Percentiles rank a stretch among this genome's conserved stretches.
phyloP scores from a whole-genome alignment of 2,888 invertebrate species.

The Drosophila vallismaia region DNA sequence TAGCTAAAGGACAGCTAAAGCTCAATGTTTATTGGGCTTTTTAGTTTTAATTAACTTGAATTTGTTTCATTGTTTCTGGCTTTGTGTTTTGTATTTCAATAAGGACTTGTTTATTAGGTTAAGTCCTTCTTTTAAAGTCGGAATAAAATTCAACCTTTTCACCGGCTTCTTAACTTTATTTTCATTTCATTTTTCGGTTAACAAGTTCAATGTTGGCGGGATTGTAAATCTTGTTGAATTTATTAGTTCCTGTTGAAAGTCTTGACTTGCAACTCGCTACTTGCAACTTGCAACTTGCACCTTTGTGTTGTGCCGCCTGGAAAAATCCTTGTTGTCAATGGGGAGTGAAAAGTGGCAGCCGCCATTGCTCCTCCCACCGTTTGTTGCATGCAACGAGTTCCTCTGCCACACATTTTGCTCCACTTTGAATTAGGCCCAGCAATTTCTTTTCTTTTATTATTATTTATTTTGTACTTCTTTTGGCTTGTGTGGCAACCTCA shows the following conservation, averaged over 20 bases:
- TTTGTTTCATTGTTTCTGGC: neutral
- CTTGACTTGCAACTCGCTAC: neutral
- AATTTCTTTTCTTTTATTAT: constrained; percentile 27
- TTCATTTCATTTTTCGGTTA: neutral
- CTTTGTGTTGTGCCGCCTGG: neutral
- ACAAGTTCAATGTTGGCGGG: constrained; percentile 3
- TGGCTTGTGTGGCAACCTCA: constrained; percentile 19
- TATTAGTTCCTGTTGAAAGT: constrained; percentile 5
- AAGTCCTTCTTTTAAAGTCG: too few species aligned
- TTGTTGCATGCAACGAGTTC: constrained; percentile 31
- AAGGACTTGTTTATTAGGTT: too few species aligned
- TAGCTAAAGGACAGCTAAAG: neutral
- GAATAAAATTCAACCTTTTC: too few species aligned
- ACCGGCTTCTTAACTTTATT: neutral
- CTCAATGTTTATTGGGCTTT: neutral
- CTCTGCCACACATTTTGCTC: constrained; percentile 39
- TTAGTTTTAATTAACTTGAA: neutral
- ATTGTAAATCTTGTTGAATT: constrained; percentile 1
- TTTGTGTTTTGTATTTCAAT: too few species aligned
- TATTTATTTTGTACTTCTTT: neutral
- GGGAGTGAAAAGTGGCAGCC: neutral
- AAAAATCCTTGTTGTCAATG: constrained; percentile 3
- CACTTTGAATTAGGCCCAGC: constrained; percentile 52
- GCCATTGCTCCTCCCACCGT: neutral
- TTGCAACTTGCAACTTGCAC: neutral